These are phyloP conservation scores for Siniperca chuatsi DNA, from an alignment of 2,113 vertebrate genomes.

Conservation along the genomic window DNA sequence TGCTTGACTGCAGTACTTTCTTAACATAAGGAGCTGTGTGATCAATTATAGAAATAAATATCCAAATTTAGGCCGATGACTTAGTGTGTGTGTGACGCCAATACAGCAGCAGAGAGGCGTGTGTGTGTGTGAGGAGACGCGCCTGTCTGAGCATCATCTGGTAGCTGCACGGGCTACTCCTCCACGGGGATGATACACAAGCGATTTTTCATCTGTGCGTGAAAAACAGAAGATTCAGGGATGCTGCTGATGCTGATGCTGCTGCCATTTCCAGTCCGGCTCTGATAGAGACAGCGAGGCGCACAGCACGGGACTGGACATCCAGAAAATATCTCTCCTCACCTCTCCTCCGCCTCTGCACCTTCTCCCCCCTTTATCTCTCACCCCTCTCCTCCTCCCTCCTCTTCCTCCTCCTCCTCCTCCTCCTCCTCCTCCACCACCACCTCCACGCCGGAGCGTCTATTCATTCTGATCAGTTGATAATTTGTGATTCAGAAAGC, in stretches of 20 bases:
- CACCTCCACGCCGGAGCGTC: constrained; percentile 8
- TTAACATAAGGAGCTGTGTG: constrained; percentile 37
- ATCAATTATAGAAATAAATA: constrained; percentile 67
- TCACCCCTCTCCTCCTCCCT: background rate
- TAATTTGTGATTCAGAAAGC: constrained; percentile 62
- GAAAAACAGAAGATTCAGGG: constrained; percentile 61
- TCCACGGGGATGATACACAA: constrained; percentile 66
- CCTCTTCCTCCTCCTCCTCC: constrained; percentile 26
- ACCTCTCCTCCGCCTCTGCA: constrained; percentile 55
- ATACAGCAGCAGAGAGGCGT: constrained; percentile 73
- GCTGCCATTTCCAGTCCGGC: constrained; percentile 56
- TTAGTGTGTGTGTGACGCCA: constrained; percentile 75
- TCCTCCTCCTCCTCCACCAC: background rate
- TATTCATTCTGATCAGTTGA: constrained; percentile 52
- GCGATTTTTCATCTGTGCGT: constrained; percentile 60
- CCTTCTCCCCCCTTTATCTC: constrained; percentile 10
- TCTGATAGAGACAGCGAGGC: constrained; percentile 66
- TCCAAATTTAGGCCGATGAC: constrained; percentile 81
- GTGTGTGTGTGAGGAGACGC: constrained; percentile 58
- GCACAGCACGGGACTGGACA: constrained; percentile 69
- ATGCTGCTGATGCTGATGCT: constrained; percentile 58
- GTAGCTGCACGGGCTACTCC: constrained; percentile 58
- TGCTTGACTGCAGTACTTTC: constrained; percentile 33
- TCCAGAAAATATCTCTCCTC: constrained; percentile 47
- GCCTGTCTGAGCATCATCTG: constrained; percentile 79